A percentile compares a stretch with the other conserved stretches of the same genome.
These are phyloP conservation scores for Halichondria panicea DNA, from an alignment of 37 sponge, comb jelly and placozoan genomes.

Conservation along the genomic window DNA sequence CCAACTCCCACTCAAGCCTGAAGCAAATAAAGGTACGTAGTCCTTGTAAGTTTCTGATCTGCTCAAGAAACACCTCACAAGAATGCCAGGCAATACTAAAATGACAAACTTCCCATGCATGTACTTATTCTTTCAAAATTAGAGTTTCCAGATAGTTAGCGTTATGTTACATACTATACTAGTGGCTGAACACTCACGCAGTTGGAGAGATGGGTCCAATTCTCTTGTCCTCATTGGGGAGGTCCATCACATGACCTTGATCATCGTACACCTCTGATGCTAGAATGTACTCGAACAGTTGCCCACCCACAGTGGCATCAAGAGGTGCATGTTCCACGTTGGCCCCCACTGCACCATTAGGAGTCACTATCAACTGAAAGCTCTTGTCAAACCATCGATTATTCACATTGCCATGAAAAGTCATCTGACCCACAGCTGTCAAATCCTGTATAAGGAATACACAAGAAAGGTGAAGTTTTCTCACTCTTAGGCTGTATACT, in stretches of 20 bases:
- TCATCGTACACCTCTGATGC: conserved; percentile 61
- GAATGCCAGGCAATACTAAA: too few relatives aligned
- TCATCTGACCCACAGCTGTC: background rate
- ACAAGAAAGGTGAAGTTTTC: too few relatives aligned
- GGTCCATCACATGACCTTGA: conserved; percentile 48
- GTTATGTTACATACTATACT: too few relatives aligned
- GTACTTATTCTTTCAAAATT: too few relatives aligned
- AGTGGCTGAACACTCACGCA: too few relatives aligned
- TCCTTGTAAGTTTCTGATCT: background rate
- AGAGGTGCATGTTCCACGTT: conserved; percentile 75
- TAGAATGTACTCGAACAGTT: conserved; percentile 56
- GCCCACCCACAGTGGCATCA: conserved; percentile 72
- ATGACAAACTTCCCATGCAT: too few relatives aligned
- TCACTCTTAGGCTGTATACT: too few relatives aligned
- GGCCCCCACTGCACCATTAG: conserved; percentile 30
- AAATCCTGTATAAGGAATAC: conserved; percentile 49
- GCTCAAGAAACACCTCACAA: too few relatives aligned
- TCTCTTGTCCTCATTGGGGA: too few relatives aligned
- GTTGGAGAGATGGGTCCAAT: too few relatives aligned
- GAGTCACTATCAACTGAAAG: background rate
- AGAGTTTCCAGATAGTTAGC: too few relatives aligned
- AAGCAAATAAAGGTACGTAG: background rate
- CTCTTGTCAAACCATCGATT: conserved; percentile 78
- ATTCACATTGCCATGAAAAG: conserved; percentile 55
- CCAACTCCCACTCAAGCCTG: conserved; percentile 71